These are phyloP conservation scores for Metellina segmentata DNA, from an alignment of 2,888 invertebrate genomes.

Conservation along the genomic window DNA sequence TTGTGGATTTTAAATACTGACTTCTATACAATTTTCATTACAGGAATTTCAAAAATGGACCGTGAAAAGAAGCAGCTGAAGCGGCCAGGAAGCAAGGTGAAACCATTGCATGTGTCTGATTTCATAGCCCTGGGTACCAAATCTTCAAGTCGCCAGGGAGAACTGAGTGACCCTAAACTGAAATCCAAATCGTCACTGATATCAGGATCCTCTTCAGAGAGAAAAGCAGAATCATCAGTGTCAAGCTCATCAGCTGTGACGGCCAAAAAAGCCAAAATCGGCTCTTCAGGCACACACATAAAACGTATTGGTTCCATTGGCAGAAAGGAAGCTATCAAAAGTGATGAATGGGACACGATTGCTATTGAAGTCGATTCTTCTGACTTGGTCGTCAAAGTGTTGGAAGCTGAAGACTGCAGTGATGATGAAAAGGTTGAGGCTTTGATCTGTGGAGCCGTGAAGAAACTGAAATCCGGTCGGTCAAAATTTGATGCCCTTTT, in stretches of 20 bases:
- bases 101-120: slow-evolving; percentile 68
- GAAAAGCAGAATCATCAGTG: slow-evolving; percentile 82
- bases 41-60: slow-evolving; percentile 47
- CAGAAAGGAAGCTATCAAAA: slow-evolving; percentile 76
- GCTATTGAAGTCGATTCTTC: slow-evolving; percentile 91
- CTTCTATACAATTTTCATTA: too few relatives aligned
- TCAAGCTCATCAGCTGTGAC: slow-evolving; percentile 80
- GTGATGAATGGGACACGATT: slow-evolving; percentile 87
- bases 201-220: slow-evolving; percentile 83
- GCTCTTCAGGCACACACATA: slow-evolving; percentile 75
- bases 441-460: slow-evolving; percentile 93
- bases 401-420: slow-evolving; percentile 88
- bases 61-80: slow-evolving; percentile 71
- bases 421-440: slow-evolving; percentile 88
- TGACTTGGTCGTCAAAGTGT: slow-evolving; percentile 88
- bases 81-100: slow-evolving; percentile 63
- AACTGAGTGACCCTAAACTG: slow-evolving; percentile 57
- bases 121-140: slow-evolving; percentile 72
- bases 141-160: slow-evolving; percentile 43
- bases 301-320: slow-evolving; percentile 69
- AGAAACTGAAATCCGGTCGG: slow-evolving; percentile 88
- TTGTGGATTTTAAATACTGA: too few relatives aligned
- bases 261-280: slow-evolving; percentile 81
- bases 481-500: slow-evolving; percentile 91
- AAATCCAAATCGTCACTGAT: slow-evolving; percentile 77